phyloP scores from a whole-genome alignment of 2,113 vertebrate genomes.

The Globicephala melas region DNA sequence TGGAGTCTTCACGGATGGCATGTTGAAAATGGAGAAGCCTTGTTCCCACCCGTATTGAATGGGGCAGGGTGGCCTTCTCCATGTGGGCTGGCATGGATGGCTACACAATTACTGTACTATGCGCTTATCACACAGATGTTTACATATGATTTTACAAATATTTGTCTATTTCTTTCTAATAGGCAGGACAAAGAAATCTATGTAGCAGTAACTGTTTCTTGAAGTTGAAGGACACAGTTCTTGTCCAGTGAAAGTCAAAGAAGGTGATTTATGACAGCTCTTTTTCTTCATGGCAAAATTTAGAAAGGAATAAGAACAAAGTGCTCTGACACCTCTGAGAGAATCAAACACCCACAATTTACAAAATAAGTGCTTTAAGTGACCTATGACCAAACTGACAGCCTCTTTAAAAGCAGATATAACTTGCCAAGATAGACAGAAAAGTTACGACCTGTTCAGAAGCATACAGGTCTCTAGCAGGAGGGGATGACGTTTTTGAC shows the following conservation, averaged over 20 bases:
- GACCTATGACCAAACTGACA: slow-evolving; percentile 42
- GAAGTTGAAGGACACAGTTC: neutral
- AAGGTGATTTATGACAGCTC: slow-evolving; percentile 50
- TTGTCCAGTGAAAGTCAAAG: slow-evolving; percentile 34
- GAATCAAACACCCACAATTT: slow-evolving; percentile 44
- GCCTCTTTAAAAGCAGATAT: slow-evolving; percentile 53
- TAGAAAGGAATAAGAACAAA: slow-evolving; percentile 57
- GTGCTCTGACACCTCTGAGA: slow-evolving; percentile 22
- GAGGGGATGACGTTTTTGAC: slow-evolving; percentile 49
- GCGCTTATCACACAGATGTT: neutral
- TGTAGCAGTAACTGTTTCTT: neutral
- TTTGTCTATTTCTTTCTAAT: neutral
- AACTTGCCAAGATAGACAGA: slow-evolving; percentile 39
- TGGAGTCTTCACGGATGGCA: fast-evolving
- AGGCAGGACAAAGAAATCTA: neutral
- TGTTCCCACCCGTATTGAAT: neutral
- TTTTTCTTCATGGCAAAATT: slow-evolving; percentile 42
- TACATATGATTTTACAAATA: neutral
- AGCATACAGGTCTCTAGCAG: neutral
- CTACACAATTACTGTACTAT: neutral
- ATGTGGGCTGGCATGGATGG: neutral
- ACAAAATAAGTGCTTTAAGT: slow-evolving; percentile 55
- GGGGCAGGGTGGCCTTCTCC: neutral
- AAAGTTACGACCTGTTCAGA: slow-evolving; percentile 20
- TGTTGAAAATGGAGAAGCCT: neutral